phyloP scores from a whole-genome alignment of 2,888 invertebrate species.

The Adineta ricciae region DNA sequence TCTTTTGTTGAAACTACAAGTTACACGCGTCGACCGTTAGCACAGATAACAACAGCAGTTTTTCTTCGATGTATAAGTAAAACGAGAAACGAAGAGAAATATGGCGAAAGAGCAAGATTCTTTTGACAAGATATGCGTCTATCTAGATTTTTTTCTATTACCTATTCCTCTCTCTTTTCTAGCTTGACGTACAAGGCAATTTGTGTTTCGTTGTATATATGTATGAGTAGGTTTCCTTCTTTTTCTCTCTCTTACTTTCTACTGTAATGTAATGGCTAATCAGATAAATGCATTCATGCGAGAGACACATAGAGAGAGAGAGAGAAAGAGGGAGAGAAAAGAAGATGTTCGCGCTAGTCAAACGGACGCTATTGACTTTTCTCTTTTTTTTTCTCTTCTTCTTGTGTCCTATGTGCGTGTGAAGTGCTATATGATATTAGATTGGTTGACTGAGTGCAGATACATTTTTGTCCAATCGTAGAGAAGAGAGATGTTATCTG shows the following conservation, averaged over 20 bases:
- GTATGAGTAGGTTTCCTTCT: background rate
- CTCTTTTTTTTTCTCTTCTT: background rate
- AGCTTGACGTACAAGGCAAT: background rate
- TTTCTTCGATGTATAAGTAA: background rate
- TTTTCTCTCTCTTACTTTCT: background rate
- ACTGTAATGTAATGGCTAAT: background rate
- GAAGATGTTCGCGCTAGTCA: background rate
- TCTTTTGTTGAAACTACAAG: conserved; percentile 13
- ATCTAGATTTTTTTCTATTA: conserved; percentile 13
- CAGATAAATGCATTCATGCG: conserved; percentile 15
- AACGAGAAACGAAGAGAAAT: background rate
- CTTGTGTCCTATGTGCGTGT: background rate
- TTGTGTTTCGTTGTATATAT: background rate
- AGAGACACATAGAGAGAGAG: background rate
- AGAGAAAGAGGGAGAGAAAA: background rate
- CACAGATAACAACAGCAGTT: background rate
- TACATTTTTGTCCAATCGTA: background rate
- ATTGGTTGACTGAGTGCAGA: background rate
- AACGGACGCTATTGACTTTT: background rate
- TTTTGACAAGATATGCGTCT: background rate
- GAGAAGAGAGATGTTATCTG: background rate
- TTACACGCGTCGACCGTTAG: background rate
- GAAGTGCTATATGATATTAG: background rate
- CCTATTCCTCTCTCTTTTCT: background rate
- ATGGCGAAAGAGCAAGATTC: conserved; percentile 4